Evolutionary conservation across 2,888 invertebrate genomes (phyloP).

Genomic region (Sarcophaga rosellei): DNA sequence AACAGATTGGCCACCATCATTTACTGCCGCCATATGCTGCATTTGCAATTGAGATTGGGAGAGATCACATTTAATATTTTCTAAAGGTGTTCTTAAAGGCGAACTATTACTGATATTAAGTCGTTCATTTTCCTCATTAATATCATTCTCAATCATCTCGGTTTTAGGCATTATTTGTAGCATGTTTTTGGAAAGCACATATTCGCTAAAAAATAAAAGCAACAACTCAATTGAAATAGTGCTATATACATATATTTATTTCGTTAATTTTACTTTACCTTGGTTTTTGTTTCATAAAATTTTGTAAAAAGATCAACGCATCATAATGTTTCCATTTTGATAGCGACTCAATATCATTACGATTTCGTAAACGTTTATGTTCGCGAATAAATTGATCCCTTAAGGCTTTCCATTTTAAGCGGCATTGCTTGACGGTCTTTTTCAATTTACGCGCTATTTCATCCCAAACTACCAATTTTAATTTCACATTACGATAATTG

Average conservation of each 20-base stretch:
- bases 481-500: conserved; percentile 77
- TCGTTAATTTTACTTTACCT: conserved; percentile 70
- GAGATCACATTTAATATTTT: conserved; percentile 41
- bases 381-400: conserved; percentile 79
- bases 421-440: conserved; percentile 78
- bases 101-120: conserved; percentile 61
- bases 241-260: background rate
- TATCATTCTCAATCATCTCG: conserved; percentile 71
- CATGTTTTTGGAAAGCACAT: conserved; percentile 64
- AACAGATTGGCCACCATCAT: conserved; percentile 47
- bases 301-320: conserved; percentile 76
- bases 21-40: conserved; percentile 64
- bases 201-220: background rate
- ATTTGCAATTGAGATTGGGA: conserved; percentile 70
- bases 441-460: conserved; percentile 79
- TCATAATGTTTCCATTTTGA: conserved; percentile 80
- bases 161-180: conserved; percentile 73
- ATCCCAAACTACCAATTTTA: conserved; percentile 78
- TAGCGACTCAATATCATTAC: conserved; percentile 72
- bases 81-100: conserved; percentile 64
- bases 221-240: background rate
- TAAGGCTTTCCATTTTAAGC: conserved; percentile 79
- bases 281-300: conserved; percentile 77
- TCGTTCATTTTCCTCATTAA: conserved; percentile 74
- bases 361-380: conserved; percentile 77